These are phyloP conservation scores for Typhlichthys eigenmanni DNA, from an alignment of 2,797 vertebrate species.

Conservation along the genomic window DNA sequence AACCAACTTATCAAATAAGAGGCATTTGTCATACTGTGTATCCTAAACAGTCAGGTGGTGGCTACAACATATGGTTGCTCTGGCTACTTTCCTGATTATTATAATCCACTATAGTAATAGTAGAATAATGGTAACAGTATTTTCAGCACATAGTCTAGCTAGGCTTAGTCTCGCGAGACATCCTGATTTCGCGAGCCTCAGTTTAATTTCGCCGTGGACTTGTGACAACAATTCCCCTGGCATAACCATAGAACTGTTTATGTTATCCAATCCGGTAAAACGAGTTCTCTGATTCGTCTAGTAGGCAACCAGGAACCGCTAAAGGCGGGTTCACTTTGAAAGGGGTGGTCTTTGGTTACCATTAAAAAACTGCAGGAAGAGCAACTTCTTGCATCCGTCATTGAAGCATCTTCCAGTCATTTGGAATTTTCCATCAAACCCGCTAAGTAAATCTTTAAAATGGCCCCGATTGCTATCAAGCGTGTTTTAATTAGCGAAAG, in stretches of 20 bases:
- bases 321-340: constrained; percentile 39
- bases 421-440: constrained; percentile 6
- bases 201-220: too few relatives aligned
- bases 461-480: constrained; percentile 82
- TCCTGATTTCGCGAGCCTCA: too few relatives aligned
- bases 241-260: too few relatives aligned
- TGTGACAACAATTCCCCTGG: too few relatives aligned
- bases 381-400: constrained; percentile 31
- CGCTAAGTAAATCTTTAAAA: constrained; percentile 42
- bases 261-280: background rate
- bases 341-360: constrained; percentile 36
- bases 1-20: background rate
- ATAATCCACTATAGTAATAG: too few relatives aligned
- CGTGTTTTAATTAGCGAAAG: constrained; percentile 89
- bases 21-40: constrained; percentile 44
- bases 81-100: constrained; percentile 8
- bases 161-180: too few relatives aligned
- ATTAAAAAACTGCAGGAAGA: constrained; percentile 55
- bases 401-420: constrained; percentile 4
- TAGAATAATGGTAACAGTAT: too few relatives aligned
- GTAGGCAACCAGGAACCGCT: constrained; percentile 40
- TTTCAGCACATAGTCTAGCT: too few relatives aligned
- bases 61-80: background rate
- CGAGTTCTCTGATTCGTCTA: background rate
- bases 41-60: constrained; percentile 11